Conservation (phyloP, 2,888 invertebrate species). For the Helicoverpa assulta region DNA sequence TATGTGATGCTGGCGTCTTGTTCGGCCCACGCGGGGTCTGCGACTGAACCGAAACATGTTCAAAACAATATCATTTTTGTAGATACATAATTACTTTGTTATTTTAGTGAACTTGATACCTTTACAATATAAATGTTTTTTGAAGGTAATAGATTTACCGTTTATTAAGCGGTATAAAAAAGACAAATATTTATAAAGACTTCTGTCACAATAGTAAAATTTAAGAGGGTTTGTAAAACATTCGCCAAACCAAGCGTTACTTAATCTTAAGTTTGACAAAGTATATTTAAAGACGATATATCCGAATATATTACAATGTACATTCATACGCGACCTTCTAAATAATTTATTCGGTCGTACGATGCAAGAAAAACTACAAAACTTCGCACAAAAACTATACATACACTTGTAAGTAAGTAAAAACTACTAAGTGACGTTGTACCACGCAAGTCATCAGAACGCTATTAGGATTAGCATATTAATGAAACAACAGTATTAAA, state of each 20-base stretch:
- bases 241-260: too few relatives aligned
- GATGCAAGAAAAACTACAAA: neutral
- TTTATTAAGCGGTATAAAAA: too few relatives aligned
- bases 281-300: neutral
- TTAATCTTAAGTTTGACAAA: neutral
- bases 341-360: neutral
- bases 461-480: conserved; percentile 68
- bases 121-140: too few relatives aligned
- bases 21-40: conserved; percentile 9
- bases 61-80: neutral
- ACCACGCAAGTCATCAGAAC: conserved; percentile 36
- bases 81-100: too few relatives aligned
- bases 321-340: neutral
- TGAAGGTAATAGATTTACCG: too few relatives aligned
- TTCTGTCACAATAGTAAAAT: too few relatives aligned
- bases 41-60: conserved; percentile 1
- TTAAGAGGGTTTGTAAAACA: too few relatives aligned
- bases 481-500: conserved; percentile 74
- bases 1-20: conserved; percentile 9
- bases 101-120: too few relatives aligned
- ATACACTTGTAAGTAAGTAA: neutral
- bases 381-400: neutral
- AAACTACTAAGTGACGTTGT: conserved; percentile 4
- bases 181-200: too few relatives aligned
- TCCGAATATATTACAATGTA: neutral